phyloP scores from a whole-genome alignment of 2,797 vertebrate genomes.

The Apogon talboti region DNA sequence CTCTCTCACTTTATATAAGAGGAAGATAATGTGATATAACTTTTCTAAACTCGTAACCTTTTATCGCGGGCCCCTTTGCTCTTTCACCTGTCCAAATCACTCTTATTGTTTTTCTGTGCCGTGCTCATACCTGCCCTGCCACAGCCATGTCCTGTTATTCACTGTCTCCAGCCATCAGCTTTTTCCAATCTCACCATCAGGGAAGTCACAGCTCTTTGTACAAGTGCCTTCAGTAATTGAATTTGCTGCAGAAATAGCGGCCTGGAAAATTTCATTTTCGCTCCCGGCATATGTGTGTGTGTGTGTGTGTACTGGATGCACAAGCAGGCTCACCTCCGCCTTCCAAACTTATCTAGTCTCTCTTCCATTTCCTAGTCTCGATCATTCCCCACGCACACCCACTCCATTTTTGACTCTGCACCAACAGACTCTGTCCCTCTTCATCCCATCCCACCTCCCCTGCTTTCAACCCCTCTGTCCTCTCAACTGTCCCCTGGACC shows the following conservation, averaged over 20 bases:
- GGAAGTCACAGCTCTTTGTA: slow-evolving; percentile 96
- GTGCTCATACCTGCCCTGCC: slow-evolving; percentile 78
- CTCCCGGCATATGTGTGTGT: slow-evolving; percentile 62
- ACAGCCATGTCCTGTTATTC: slow-evolving; percentile 90
- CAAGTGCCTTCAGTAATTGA: slow-evolving; percentile 98
- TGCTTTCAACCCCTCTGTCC: slow-evolving; percentile 12
- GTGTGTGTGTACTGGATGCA: slow-evolving; percentile 24
- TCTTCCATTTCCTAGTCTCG: slow-evolving; percentile 58
- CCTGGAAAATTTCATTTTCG: slow-evolving; percentile 99
- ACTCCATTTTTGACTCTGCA: slow-evolving; percentile 56
- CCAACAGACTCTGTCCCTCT: slow-evolving; percentile 42
- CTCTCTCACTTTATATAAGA: slow-evolving; percentile 61
- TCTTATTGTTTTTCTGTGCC: slow-evolving; percentile 70
- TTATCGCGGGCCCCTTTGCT: slow-evolving; percentile 46
- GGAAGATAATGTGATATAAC: slow-evolving; percentile 65
- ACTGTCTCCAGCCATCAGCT: slow-evolving; percentile 93
- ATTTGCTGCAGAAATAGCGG: slow-evolving; percentile 99
- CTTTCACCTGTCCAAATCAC: slow-evolving; percentile 73
- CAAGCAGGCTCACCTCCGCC: slow-evolving; percentile 55
- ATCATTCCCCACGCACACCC: slow-evolving; percentile 32
- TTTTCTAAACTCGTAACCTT: slow-evolving; percentile 67
- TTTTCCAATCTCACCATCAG: slow-evolving; percentile 96
- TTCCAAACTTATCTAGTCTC: slow-evolving; percentile 73
- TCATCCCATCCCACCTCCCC: slow-evolving; percentile 14
- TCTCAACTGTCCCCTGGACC: slow-evolving; percentile 27